phyloP scores from a whole-genome alignment of 2,888 invertebrate species.

The Gordius sp. region DNA sequence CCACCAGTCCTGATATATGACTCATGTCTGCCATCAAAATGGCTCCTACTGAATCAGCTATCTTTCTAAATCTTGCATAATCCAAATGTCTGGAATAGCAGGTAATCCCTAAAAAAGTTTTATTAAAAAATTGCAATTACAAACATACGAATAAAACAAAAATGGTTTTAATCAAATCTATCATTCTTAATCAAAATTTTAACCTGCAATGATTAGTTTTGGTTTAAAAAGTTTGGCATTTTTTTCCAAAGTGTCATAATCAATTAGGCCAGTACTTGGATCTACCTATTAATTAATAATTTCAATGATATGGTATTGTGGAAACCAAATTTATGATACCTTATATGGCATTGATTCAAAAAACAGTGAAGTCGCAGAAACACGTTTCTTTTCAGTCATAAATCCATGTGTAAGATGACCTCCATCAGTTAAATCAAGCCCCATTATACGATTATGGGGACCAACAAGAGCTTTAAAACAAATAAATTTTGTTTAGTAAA shows the following conservation, averaged over 20 bases:
- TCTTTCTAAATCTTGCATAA: slow-evolving; percentile 55
- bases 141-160: not conserved
- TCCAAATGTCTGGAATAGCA: slow-evolving; percentile 75
- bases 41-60: slow-evolving; percentile 49
- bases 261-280: slow-evolving; percentile 54
- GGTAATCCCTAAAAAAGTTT: slow-evolving; percentile 38
- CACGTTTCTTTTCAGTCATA: slow-evolving; percentile 59
- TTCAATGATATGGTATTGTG: not conserved
- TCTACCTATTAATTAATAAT: slow-evolving; percentile 28
- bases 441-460: slow-evolving; percentile 83
- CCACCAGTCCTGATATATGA: slow-evolving; percentile 67
- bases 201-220: slow-evolving; percentile 61
- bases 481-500: not conserved
- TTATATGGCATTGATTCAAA: slow-evolving; percentile 96
- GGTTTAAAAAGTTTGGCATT: slow-evolving; percentile 65
- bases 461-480: slow-evolving; percentile 32
- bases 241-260: slow-evolving; percentile 59
- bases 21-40: slow-evolving; percentile 82
- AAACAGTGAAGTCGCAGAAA: slow-evolving; percentile 84
- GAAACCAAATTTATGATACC: slow-evolving; percentile 32
- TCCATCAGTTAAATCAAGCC: slow-evolving; percentile 71
- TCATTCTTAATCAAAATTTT: slow-evolving; percentile 16
- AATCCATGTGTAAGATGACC: slow-evolving; percentile 51
- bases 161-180: not conserved
- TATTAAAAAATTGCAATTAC: slow-evolving; percentile 7